Conservation (phyloP, 30 jellyfish, hydroid and myxozoan species). For the Aurelia sp. region DNA sequence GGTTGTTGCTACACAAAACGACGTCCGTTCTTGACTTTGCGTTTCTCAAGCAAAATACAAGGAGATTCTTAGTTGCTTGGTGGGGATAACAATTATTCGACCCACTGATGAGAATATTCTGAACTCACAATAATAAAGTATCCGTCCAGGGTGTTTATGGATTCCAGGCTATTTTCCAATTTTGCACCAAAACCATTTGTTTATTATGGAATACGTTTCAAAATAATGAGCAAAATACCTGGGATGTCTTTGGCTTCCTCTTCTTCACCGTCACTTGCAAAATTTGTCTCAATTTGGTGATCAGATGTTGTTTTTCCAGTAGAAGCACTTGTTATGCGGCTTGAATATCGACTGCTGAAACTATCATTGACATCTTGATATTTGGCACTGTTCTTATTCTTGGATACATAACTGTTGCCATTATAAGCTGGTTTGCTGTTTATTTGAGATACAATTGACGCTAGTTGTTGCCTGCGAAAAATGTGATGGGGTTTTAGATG, state of each 20-base stretch:
- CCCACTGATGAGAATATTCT: no score
- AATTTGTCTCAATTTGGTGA: neutral
- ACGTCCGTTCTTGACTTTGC: no score
- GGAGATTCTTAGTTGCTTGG: no score
- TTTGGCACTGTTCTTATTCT: neutral
- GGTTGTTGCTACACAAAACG: no score
- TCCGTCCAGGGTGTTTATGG: no score
- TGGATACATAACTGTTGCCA: neutral
- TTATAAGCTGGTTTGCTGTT: neutral
- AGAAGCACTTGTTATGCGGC: constrained; percentile 37
- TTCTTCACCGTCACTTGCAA: neutral
- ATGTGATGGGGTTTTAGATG: neutral
- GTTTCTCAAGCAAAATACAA: no score
- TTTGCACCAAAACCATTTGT: no score
- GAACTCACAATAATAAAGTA: no score
- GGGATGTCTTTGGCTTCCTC: constrained; percentile 27
- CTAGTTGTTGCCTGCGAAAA: constrained; percentile 9
- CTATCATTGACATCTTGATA: constrained; percentile 25
- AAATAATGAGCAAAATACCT: constrained; percentile 2
- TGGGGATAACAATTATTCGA: no score
- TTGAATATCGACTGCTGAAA: constrained; percentile 38
- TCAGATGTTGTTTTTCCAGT: constrained; percentile 1
- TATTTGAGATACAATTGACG: constrained; percentile 16
- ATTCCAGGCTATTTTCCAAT: no score
- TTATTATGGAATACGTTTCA: no score